Conservation (phyloP, 2,797 vertebrate species). For the Enteromius unitaeniatus region DNA sequence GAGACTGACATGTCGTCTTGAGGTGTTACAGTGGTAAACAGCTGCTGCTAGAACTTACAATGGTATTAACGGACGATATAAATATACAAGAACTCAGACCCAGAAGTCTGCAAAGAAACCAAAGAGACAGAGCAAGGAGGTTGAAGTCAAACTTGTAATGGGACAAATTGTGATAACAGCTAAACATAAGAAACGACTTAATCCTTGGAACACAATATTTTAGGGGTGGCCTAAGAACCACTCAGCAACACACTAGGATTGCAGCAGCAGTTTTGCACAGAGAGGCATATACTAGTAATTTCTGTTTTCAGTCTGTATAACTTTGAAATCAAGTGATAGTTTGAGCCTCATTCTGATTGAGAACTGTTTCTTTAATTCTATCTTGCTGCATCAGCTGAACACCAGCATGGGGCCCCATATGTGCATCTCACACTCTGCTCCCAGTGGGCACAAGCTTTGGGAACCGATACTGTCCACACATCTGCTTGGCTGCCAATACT, state of each 20-base stretch:
- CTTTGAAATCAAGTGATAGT: neutral
- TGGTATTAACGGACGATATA: neutral
- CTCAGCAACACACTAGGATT: neutral
- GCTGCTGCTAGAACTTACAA: neutral
- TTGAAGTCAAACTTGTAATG: neutral
- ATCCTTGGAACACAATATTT: neutral
- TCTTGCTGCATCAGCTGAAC: conserved; percentile 48
- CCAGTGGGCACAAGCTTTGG: conserved; percentile 72
- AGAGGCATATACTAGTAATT: neutral
- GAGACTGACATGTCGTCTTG: neutral
- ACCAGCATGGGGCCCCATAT: conserved; percentile 76
- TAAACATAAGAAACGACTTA: neutral
- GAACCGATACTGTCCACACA: conserved; percentile 75
- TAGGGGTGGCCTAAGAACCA: neutral
- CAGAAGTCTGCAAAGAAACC: conserved; percentile 3
- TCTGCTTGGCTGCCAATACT: conserved; percentile 71
- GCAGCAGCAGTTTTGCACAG: neutral
- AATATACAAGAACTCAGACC: neutral
- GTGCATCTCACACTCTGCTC: conserved; percentile 76
- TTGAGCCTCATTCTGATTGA: conserved; percentile 28
- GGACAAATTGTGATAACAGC: neutral
- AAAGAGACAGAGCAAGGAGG: neutral
- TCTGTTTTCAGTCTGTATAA: too few species aligned
- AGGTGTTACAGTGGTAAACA: neutral
- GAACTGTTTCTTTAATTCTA: conserved; percentile 10